phyloP scores from a whole-genome alignment of 2,888 invertebrate species.

The Chymomyza fuscimana region DNA sequence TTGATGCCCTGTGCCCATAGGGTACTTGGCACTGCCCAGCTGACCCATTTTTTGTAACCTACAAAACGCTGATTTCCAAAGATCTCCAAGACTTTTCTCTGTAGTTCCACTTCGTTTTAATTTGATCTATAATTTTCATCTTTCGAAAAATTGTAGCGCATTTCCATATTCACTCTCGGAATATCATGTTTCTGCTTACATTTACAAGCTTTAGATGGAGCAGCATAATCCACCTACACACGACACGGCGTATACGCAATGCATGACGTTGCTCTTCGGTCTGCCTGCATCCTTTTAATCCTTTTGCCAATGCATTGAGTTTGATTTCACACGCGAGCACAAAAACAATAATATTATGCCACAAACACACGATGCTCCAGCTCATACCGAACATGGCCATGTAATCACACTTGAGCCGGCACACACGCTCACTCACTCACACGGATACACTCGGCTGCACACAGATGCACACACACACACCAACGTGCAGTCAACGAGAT shows the following conservation, averaged over 20 bases:
- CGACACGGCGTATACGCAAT: conserved; percentile 43
- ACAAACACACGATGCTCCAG: conserved; percentile 60
- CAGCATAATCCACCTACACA: neutral
- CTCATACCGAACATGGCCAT: conserved; percentile 64
- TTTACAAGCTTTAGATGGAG: conserved; percentile 58
- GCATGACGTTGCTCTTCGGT: conserved; percentile 31
- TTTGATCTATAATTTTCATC: neutral
- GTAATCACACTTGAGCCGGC: conserved; percentile 70
- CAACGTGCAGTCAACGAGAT: conserved; percentile 57
- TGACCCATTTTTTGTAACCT: too few relatives aligned
- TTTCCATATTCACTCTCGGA: conserved; percentile 12
- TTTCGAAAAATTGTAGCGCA: conserved; percentile 19
- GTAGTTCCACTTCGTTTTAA: neutral
- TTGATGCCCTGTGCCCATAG: too few relatives aligned
- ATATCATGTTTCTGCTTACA: conserved; percentile 64
- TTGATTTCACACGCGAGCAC: conserved; percentile 73
- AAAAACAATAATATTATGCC: conserved; percentile 75
- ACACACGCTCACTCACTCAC: conserved; percentile 10
- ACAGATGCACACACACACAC: conserved; percentile 13
- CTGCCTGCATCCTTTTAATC: conserved; percentile 67
- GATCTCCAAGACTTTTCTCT: too few relatives aligned
- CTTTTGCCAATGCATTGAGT: conserved; percentile 69
- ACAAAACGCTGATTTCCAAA: too few relatives aligned
- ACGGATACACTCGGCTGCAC: conserved; percentile 8
- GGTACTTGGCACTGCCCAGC: too few relatives aligned